Conservation (phyloP, 2,113 vertebrate genomes). For the Reinhardtius hippoglossoides region DNA sequence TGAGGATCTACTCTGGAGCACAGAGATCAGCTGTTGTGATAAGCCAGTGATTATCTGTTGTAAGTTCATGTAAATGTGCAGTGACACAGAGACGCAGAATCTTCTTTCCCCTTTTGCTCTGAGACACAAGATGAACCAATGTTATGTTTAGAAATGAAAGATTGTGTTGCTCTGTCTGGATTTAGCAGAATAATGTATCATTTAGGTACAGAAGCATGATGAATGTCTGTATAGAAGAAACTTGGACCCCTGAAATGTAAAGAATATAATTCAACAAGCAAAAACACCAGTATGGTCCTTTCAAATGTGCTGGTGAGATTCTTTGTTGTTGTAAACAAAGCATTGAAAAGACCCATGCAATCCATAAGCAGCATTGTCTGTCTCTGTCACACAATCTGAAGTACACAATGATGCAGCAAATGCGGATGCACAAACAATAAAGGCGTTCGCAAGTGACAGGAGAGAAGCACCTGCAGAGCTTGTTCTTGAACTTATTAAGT, state of each 20-base stretch:
- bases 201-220: background rate
- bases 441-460: background rate
- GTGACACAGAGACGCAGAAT: background rate
- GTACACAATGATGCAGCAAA: background rate
- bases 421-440: background rate
- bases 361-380: background rate
- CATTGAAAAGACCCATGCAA: background rate
- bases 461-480: background rate
- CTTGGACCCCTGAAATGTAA: too few species aligned
- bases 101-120: background rate
- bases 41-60: background rate
- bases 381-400: background rate
- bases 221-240: background rate
- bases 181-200: background rate
- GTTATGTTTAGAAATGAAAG: constrained; percentile 11
- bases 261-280: constrained; percentile 2
- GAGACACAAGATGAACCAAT: background rate
- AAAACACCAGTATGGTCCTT: constrained; percentile 1
- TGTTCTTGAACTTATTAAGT: background rate
- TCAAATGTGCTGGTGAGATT: constrained; percentile 3
- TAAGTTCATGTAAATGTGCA: background rate
- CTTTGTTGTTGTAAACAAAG: constrained; percentile 7
- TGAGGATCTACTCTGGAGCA: background rate
- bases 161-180: background rate
- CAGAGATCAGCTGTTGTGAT: background rate